Base-by-base conservation (phyloP, 2,888 invertebrate genomes). In the Drosophila neotestacea region DNA sequence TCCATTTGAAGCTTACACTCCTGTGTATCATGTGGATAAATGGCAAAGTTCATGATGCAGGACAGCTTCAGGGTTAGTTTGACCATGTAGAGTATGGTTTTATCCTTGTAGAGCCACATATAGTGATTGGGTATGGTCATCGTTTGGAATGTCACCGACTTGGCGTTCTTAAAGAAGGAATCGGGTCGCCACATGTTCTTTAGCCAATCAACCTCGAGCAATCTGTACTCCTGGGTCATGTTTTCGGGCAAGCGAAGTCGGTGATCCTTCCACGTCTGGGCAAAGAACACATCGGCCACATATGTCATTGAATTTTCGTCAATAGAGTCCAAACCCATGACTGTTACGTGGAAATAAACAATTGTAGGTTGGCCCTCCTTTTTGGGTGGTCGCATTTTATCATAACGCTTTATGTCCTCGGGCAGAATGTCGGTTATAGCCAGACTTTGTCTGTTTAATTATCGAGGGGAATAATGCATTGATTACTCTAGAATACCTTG, bases 271-370 rank as follows among this genome's bases (percentile, higher is more conserved):
- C 98, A 98, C 3, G 97, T 97, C 94, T 98, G 98, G 10, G 97
- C 97, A 91, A 97, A 97, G 93, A 97, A 98, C 90, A 97, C 97
- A 90, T 97, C 97, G 0, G 97, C 97, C 1, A 97, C 97, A 85
- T 97, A 97, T 0, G 97, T 97, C 98, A 98, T 98, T 4, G 98
- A 98, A 84, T 96, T 97, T 92, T 98, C 98, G 90, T 98, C 98
- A 75, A 98, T 98, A 41, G 98, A 98, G 93, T 98, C 98, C 74
- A 98, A 93, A 0, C 98, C 98, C 97, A 98, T 97, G 41, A 98
- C 98, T 0, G 98, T 98, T 38, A 98, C 97, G 90, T 98, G 98
- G 93, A 98, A 98, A 92, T 96, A 96, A 34, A 98, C 98, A 6
- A 95, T 95, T 1, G 98, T 98, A 0, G 98, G 96, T 89, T 96